These are phyloP conservation scores for Epiblema foenella DNA, from an alignment of 2,888 invertebrate species.

Conservation along the genomic window DNA sequence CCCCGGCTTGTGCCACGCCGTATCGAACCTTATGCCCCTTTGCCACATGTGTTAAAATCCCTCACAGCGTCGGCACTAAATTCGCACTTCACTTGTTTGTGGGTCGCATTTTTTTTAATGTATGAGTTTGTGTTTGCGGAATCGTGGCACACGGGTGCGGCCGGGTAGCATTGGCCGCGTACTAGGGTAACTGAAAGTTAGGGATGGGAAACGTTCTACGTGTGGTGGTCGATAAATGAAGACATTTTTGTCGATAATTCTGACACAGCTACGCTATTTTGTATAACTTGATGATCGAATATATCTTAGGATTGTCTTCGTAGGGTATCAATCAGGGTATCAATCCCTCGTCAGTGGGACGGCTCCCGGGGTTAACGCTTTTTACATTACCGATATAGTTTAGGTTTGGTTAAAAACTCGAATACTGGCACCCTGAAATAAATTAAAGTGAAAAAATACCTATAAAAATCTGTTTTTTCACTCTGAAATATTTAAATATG, in stretches of 20 bases:
- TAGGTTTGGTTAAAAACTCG: too few species aligned
- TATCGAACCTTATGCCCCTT: conserved; percentile 76
- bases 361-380: too few species aligned
- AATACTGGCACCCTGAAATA: neutral
- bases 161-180: conserved; percentile 62
- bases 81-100: conserved; percentile 48
- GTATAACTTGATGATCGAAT: neutral
- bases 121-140: conserved; percentile 53
- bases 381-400: too few species aligned
- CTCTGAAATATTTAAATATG: neutral
- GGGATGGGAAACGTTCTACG: conserved; percentile 54
- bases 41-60: conserved; percentile 81
- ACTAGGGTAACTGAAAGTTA: conserved; percentile 63
- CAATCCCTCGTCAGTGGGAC: too few species aligned
- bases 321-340: too few species aligned
- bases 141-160: conserved; percentile 66
- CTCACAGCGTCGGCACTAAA: conserved; percentile 54
- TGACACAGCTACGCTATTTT: neutral
- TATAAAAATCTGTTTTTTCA: neutral
- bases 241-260: neutral
- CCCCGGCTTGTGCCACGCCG: conserved; percentile 81
- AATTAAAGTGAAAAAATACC: neutral
- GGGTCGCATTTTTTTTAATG: conserved; percentile 43
- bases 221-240: conserved; percentile 4
- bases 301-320: neutral